Base-by-base conservation (phyloP, 2,797 vertebrate species). In the Nyctibius grandis region DNA sequence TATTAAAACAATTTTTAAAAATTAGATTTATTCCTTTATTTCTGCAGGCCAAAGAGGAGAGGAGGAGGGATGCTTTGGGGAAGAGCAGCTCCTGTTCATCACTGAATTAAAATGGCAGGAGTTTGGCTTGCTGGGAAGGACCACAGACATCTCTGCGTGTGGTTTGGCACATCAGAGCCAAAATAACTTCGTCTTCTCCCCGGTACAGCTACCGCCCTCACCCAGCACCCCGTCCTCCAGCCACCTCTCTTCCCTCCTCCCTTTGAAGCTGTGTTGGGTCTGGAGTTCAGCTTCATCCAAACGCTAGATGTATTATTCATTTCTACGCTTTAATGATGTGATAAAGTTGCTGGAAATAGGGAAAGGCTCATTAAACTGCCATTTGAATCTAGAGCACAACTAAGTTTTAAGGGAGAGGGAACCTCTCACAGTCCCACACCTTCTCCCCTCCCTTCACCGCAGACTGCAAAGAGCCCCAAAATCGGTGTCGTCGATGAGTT, bases 231-330 rank as follows among this genome's bases (percentile, higher is more conserved):
- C 4, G 0, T 69, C 85, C 84, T 12, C 34, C 88, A 63, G 69
- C 95, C 20, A 14, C 72, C 56, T 89, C 81, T 93, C 86, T 81
- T 89, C 75, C 20, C 15, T 12, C 26, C 81, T 94, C 85, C 5
- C 28, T 98, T 98, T 98, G 97, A 98, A 98, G 97, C 97, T 78
- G 87, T 86, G 31, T 94, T 65, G 70, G 98, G 97, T 97, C 97
- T 97, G 97, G 96, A 97, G 97, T 98, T 98, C 97, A 98, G 95
- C 94, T 95, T 97, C 97, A 96, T 96, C 96, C 98, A 96, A 94
- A 96, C 36, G 80, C 98, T 97, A 98, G 98, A 99, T 99, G 98
- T 99, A 98, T 99, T 99, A 99, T 99, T 99, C 98, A 99, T 98
- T 95, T 92, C 91, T 91, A 82, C 4, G 82, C 98, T 98, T 97